These are phyloP conservation scores for Phymatocera aterrima DNA, from an alignment of 2,888 invertebrate species.

Conservation along the genomic window DNA sequence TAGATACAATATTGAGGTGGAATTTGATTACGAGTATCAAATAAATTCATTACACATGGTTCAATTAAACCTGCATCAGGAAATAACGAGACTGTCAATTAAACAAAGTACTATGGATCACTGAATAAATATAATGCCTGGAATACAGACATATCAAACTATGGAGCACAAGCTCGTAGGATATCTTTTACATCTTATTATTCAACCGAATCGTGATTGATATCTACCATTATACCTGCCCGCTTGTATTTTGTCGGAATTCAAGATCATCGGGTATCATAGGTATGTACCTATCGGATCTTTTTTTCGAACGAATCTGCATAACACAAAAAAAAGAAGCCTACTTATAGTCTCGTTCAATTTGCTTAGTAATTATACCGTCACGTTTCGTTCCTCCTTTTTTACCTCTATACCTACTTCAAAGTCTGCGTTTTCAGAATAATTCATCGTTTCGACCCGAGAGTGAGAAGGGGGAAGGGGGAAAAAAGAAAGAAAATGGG, in stretches of 20 bases:
- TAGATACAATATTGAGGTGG: too few species aligned
- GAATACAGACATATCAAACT: too few species aligned
- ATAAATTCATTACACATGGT: constrained; percentile 4
- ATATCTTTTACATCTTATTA: too few species aligned
- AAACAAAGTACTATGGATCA: background rate
- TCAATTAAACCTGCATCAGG: constrained; percentile 14
- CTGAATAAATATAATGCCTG: background rate
- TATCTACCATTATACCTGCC: too few species aligned
- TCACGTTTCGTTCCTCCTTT: background rate
- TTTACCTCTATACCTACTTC: background rate
- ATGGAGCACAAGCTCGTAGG: too few species aligned
- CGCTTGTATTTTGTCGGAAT: too few species aligned
- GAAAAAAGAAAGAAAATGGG: background rate
- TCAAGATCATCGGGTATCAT: too few species aligned
- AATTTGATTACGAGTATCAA: background rate
- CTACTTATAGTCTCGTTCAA: background rate
- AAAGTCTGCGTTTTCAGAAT: background rate
- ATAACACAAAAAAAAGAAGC: background rate
- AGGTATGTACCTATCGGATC: too few species aligned
- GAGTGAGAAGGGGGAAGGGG: background rate
- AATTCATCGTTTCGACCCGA: background rate
- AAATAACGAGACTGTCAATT: background rate
- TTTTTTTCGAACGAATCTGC: background rate
- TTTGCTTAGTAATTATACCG: background rate
- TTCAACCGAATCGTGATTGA: too few species aligned